phyloP scores from a whole-genome alignment of 2,888 invertebrate genomes.

The Phyllotreta cruciferae region DNA sequence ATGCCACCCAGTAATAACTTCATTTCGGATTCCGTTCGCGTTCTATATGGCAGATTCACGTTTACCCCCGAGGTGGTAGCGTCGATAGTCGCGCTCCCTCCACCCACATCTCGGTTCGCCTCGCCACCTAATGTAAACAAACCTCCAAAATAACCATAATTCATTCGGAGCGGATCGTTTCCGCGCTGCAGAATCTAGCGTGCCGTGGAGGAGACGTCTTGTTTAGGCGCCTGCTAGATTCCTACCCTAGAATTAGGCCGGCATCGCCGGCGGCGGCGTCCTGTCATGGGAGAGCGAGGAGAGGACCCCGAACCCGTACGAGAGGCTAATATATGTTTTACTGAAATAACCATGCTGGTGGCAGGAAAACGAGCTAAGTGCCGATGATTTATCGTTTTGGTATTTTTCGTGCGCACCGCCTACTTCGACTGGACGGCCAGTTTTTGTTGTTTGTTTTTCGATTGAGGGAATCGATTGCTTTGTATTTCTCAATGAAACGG shows the following conservation, averaged over 20 bases:
- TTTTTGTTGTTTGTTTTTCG: constrained; percentile 17
- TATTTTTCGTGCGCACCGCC: constrained; percentile 43
- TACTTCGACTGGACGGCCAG: constrained; percentile 33
- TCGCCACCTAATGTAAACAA: constrained; percentile 35
- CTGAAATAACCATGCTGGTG: constrained; percentile 55
- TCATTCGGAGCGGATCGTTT: constrained; percentile 37
- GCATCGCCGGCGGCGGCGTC: constrained; percentile 49
- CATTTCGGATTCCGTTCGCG: constrained; percentile 2
- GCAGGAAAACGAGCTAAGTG: constrained; percentile 37
- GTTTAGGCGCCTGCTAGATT: constrained; percentile 56
- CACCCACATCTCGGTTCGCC: constrained; percentile 30
- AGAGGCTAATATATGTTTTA: constrained; percentile 52
- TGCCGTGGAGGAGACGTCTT: constrained; percentile 53
- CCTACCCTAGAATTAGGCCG: constrained; percentile 54
- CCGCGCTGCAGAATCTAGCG: constrained; percentile 45
- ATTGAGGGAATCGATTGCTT: constrained; percentile 24
- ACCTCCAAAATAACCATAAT: constrained; percentile 36
- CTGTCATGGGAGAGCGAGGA: constrained; percentile 51
- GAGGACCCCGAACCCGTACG: constrained; percentile 38
- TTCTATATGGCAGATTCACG: constrained; percentile 1
- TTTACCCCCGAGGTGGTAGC: constrained; percentile 4
- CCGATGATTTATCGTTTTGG: constrained; percentile 45
- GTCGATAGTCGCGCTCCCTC: background rate
- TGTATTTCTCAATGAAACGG: constrained; percentile 19
- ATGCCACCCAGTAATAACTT: constrained; percentile 15